Base-by-base conservation (phyloP, 2,888 invertebrate genomes). In the Platypus cylindrus region DNA sequence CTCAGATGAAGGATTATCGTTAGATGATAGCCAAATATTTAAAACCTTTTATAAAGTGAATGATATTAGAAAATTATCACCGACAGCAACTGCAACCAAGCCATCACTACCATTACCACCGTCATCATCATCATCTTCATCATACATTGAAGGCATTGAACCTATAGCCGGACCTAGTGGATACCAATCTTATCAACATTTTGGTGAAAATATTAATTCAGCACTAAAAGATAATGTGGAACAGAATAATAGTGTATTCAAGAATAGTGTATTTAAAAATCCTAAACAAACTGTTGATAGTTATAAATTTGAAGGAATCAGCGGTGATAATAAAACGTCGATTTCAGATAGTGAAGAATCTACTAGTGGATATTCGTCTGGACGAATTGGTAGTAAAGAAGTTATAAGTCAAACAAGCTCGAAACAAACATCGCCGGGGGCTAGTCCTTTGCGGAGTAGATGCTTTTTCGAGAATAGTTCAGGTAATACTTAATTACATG, bases 281-380 rank as follows among this genome's bases (percentile, higher is more conserved):
- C 30, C 35, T 17, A 30, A 23, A 9, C 11, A 16, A 12, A 16
- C 13, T 8, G 30, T 18, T 8, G 17, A 5, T 35, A 17, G 15
- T 11, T 16, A 17, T 17, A 24, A 16, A 17, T 13, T 23, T 9
- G 23, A 16, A 20, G 45, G 46, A 36, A 50, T 42, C 23, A 67
- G 68, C 46, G n/a, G 13, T 14, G 28, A 17, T 27, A 38, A 41
- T 17, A 35, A 41, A 7, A 17, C 14, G 23, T 66, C 70, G 44
- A 65, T 67, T 51, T 70, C 70, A 13, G 68, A 70, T 48, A 69
- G 68, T 44, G 68, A 69, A 43, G 70, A 70, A 48, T 70, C 70
- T 32, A 70, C 69, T 9, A 71, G 70, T 53, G 69, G 68, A 16
- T 69, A 68, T 48, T 70, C 69, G 37, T 69, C 70, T n/a, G 60